phyloP scores from a whole-genome alignment of 2,797 vertebrate genomes.

The Artibeus jamaicensis region DNA sequence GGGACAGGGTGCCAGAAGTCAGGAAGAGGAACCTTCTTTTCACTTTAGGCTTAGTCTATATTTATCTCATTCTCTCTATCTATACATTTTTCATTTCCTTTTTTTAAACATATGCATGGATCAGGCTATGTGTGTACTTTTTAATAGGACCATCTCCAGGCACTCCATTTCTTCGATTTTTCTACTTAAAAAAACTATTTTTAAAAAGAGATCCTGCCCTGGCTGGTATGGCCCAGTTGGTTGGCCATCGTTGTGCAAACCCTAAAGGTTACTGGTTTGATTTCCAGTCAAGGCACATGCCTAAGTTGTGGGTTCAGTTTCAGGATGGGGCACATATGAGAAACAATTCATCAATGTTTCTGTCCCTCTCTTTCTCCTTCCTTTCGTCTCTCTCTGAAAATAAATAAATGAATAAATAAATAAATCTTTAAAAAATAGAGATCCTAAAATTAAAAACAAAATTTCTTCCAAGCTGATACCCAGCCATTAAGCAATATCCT shows the following conservation, averaged over 20 bases:
- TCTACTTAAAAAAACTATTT: not conserved
- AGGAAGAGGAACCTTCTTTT: not conserved
- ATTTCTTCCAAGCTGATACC: not conserved
- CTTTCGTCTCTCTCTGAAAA: no score
- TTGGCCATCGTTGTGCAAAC: no score
- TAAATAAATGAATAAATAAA: no score
- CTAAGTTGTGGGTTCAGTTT: no score
- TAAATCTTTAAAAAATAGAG: not conserved
- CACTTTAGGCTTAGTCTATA: not conserved
- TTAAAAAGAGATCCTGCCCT: not conserved
- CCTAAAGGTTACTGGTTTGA: no score
- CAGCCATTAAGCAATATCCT: not conserved
- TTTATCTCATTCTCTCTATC: not conserved
- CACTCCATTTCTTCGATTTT: not conserved
- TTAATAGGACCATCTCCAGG: not conserved
- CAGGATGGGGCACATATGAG: no score
- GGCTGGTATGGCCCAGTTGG: no score
- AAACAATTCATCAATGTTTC: no score
- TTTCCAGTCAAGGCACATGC: no score
- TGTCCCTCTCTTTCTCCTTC: no score
- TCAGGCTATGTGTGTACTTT: not conserved
- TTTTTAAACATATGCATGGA: not conserved
- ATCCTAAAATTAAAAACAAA: conserved; percentile 9
- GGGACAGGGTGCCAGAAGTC: not conserved
- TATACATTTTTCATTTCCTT: not conserved